Evolutionary conservation across 2,888 invertebrate species (phyloP).

Genomic region (Trisateles emortualis): DNA sequence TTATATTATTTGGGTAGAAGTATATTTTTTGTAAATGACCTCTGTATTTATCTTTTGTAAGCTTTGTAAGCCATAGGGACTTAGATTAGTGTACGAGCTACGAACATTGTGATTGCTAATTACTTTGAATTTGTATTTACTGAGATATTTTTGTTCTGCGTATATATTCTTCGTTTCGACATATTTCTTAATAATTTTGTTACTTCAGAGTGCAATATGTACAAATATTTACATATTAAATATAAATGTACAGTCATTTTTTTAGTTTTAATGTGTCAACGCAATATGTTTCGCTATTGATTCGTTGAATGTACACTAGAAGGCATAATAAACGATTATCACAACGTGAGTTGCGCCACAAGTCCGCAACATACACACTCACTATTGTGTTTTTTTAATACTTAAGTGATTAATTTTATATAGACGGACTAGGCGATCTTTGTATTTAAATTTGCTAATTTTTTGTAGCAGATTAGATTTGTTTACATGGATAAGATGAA

Average conservation of each 20-base stretch:
- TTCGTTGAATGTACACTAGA: conserved; percentile 82
- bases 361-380: conserved; percentile 62
- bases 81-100: conserved; percentile 83
- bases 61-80: conserved; percentile 85
- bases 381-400: conserved; percentile 83
- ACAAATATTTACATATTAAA: conserved; percentile 89
- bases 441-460: conserved; percentile 86
- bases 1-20: conserved; percentile 87
- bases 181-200: conserved; percentile 82
- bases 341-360: conserved; percentile 66
- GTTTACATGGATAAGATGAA: conserved; percentile 82
- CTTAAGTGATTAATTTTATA: conserved; percentile 85
- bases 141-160: conserved; percentile 75
- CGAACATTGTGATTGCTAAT: conserved; percentile 84
- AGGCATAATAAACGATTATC: conserved; percentile 83
- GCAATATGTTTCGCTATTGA: conserved; percentile 79
- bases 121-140: conserved; percentile 79
- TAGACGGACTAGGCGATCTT: conserved; percentile 83
- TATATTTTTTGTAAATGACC: conserved; percentile 87
- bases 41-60: conserved; percentile 86
- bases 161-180: conserved; percentile 81
- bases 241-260: conserved; percentile 85
- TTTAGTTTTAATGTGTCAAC: conserved; percentile 85
- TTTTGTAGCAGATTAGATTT: conserved; percentile 86
- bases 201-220: conserved; percentile 91